Conservation (phyloP, 2,113 vertebrate species). For the Leptodactylus fuscus region DNA sequence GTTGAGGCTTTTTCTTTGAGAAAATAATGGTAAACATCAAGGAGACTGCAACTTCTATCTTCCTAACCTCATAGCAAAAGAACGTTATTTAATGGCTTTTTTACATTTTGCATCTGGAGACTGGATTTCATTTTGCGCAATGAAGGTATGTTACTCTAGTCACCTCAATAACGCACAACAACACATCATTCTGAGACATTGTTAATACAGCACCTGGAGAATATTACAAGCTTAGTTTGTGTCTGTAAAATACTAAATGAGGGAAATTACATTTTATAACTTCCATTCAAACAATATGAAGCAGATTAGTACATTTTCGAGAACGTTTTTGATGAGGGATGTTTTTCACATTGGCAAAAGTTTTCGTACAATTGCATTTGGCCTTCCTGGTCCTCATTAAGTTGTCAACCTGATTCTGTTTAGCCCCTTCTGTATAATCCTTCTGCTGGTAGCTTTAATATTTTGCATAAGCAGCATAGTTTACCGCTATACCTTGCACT, state of each 20-base stretch:
- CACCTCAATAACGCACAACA: not conserved
- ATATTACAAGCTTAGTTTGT: too few relatives aligned
- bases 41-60: not conserved
- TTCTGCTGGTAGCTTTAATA: too few relatives aligned
- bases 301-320: not conserved
- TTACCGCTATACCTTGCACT: too few relatives aligned
- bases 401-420: too few relatives aligned
- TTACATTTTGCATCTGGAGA: not conserved
- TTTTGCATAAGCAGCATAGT: too few relatives aligned
- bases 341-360: not conserved
- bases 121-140: not conserved
- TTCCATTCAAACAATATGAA: not conserved
- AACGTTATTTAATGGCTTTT: not conserved
- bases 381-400: too few relatives aligned
- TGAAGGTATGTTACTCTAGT: not conserved
- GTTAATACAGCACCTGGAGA: not conserved
- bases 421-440: too few relatives aligned
- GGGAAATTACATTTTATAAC: not conserved
- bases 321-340: not conserved
- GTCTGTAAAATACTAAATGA: not conserved
- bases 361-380: too few relatives aligned
- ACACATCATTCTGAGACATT: not conserved
- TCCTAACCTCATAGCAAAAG: not conserved
- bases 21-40: not conserved
- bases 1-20: not conserved